Conservation (phyloP, 2,113 vertebrate genomes). For the Oplegnathus fasciatus region DNA sequence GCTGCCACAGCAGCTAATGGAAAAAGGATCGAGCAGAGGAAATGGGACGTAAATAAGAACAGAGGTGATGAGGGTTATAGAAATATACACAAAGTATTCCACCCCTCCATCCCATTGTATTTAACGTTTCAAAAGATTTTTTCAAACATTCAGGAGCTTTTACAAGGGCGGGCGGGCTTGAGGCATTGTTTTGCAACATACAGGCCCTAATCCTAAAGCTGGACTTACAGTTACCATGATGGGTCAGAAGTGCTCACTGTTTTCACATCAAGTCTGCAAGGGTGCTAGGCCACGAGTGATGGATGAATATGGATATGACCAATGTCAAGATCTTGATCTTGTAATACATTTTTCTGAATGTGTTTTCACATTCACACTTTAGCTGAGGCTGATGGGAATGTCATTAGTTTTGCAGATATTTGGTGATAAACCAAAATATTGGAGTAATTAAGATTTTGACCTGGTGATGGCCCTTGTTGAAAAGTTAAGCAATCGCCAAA, state of each 20-base stretch:
- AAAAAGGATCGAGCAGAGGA: conserved; percentile 10
- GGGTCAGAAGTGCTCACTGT: background rate
- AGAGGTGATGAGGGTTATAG: background rate
- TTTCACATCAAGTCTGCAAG: background rate
- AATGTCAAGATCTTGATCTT: background rate
- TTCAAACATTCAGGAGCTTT: background rate
- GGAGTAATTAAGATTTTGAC: no score
- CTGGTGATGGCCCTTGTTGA: no score
- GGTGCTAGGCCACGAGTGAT: background rate
- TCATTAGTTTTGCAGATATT: no score
- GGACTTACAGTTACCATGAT: no score
- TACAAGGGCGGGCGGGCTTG: no score
- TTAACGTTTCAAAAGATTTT: background rate
- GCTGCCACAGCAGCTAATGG: conserved; percentile 3
- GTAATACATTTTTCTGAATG: background rate
- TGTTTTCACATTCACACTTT: no score
- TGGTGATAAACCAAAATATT: no score
- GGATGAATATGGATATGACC: no score
- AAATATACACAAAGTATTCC: background rate
- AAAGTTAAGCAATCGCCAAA: no score
- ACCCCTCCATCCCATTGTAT: background rate
- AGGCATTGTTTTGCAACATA: no score
- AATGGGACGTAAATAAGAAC: background rate
- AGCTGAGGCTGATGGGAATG: no score
- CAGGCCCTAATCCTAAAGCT: background rate